Conservation (phyloP, 2,888 invertebrate species). For the Thymelicus acteon region DNA sequence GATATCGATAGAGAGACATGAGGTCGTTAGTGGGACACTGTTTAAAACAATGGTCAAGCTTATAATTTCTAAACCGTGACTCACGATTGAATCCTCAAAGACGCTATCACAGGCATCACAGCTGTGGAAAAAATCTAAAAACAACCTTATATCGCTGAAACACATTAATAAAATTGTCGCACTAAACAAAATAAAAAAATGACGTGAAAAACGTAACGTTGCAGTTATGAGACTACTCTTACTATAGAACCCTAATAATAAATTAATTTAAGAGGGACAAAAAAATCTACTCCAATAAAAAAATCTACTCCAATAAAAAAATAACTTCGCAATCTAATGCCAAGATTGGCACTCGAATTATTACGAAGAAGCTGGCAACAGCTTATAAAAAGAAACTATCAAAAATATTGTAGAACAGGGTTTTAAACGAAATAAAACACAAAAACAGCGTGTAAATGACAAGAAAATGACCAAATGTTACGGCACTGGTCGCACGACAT, state of each 20-base stretch:
- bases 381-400: not conserved
- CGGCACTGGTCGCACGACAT: constrained; percentile 21
- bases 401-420: constrained; percentile 6
- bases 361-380: no score
- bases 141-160: no score
- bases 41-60: constrained; percentile 21
- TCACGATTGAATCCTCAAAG: not conserved
- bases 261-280: no score
- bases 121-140: not conserved
- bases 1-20: not conserved
- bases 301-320: no score
- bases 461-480: constrained; percentile 27
- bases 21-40: not conserved
- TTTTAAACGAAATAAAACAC: constrained; percentile 1
- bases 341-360: no score
- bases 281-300: no score
- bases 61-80: constrained; percentile 24
- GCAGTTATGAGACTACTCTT: no score
- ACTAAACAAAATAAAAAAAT: no score
- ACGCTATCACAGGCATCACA: not conserved
- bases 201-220: no score
- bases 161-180: no score
- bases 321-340: no score
- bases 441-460: not conserved
- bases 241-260: no score